These are phyloP conservation scores for Drosophila quinaria DNA, from an alignment of 2,888 invertebrate species.

Conservation along the genomic window DNA sequence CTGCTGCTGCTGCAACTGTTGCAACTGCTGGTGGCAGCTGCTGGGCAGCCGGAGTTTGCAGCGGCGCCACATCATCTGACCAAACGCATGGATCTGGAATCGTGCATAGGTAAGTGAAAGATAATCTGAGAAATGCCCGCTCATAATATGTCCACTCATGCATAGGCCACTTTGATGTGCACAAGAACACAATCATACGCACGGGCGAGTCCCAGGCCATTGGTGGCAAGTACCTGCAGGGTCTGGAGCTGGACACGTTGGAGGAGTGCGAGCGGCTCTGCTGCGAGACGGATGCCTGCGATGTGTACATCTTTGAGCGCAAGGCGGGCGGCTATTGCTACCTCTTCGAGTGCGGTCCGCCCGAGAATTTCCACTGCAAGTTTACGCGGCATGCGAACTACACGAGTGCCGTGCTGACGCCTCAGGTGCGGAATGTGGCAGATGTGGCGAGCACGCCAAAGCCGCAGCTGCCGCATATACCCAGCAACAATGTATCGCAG, in stretches of 20 bases:
- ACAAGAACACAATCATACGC: constrained; percentile 95
- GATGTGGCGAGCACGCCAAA: constrained; percentile 74
- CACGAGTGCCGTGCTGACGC: constrained; percentile 93
- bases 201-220: constrained; percentile 95
- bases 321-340: constrained; percentile 95
- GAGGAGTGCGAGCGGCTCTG: constrained; percentile 94
- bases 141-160: not conserved
- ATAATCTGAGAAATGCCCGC: not conserved
- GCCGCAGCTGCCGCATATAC: constrained; percentile 71
- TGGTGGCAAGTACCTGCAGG: constrained; percentile 95
- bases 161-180: constrained; percentile 90
- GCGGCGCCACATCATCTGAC: constrained; percentile 71
- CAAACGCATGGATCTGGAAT: constrained; percentile 85
- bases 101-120: constrained; percentile 82
- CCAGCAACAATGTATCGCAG: constrained; percentile 83
- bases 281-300: constrained; percentile 94
- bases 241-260: constrained; percentile 92
- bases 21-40: constrained; percentile 51
- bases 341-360: constrained; percentile 95
- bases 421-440: constrained; percentile 85
- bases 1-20: constrained; percentile 50
- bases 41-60: constrained; percentile 59
- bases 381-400: constrained; percentile 95
- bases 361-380: constrained; percentile 96
- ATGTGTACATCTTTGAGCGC: constrained; percentile 96